Base-by-base conservation (phyloP, 2,797 vertebrate genomes). In the Eurystomus glaucurus region DNA sequence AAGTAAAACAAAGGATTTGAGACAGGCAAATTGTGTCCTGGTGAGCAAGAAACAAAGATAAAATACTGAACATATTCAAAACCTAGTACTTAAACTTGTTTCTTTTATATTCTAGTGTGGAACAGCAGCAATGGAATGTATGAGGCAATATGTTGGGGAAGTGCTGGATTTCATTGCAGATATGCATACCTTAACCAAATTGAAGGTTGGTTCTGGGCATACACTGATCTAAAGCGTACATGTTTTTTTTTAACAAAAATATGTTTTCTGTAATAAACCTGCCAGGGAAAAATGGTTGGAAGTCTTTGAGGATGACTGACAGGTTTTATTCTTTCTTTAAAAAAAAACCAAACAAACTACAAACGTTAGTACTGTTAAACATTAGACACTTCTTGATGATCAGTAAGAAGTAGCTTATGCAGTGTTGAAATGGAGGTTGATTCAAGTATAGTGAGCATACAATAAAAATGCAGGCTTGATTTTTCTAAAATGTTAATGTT, bases 111-210 rank as follows among this genome's bases (percentile, higher is more conserved):
- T 97, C 72, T 98, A 99, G 99, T 99, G 99, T 85, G 99, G 99
- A 88, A 99, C 99, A 31, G 99, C 99, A 43, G 99, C 99, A 21
- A 99, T 99, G 99, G 99, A 99, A 92, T 99, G 99, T 94, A 98
- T 99, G 98, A 98, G 99, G 88, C 99, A 99, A 35, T 99, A 99
- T 95, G 98, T 99, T 96, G 98, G 98, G n/a, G 99, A 99, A 80
- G 98, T 99, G 72, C 98, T 99, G 98, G 99, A 99, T 97, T 99
- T 99, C 98, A 99, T 99, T 97, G 99, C 99, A 31, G 99, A 99
- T 97, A 99, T 99, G 99, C 99, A 99, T 97, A 99, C 99, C 1
- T 98, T 99, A 69, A 99, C 99, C 94, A 99, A 99, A 96, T 97
- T 99, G 52, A 99, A 99, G 99, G 99, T 99, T 98, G 97, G 98